These are phyloP conservation scores for Nothoprocta pentlandii DNA, from an alignment of 2,113 vertebrate genomes.

Conservation along the genomic window DNA sequence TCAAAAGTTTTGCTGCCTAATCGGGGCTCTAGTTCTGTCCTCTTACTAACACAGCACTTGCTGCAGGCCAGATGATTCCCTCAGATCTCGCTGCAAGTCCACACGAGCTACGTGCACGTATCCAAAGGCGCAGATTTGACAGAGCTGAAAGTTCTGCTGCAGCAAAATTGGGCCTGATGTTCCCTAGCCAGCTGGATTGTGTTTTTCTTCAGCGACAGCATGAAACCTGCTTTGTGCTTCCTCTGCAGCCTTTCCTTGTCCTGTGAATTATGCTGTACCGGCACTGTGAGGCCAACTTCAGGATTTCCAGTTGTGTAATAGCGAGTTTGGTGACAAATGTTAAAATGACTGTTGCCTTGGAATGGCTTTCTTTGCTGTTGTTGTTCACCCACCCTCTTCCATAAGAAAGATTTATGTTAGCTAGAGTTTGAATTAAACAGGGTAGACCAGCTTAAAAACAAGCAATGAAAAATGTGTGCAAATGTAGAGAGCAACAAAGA, in stretches of 20 bases:
- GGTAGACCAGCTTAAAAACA: not conserved
- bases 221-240: not conserved
- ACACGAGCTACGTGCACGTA: not conserved
- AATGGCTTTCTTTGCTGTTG: not conserved
- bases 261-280: not conserved
- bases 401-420: not conserved
- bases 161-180: not conserved
- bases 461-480: not conserved
- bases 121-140: not conserved
- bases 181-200: not conserved
- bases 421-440: not conserved
- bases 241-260: not conserved
- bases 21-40: not conserved
- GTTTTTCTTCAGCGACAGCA: not conserved
- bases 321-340: not conserved
- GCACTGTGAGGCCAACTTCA: not conserved
- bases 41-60: not conserved
- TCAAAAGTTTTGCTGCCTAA: slow-evolving; percentile 47
- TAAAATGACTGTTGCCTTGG: not conserved
- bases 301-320: not conserved
- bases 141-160: not conserved
- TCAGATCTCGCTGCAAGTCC: not conserved
- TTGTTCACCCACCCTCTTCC: not conserved
- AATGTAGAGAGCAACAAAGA: not conserved
- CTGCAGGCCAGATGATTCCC: slow-evolving; percentile 36